Evolutionary conservation across 2,113 vertebrate genomes (phyloP), one percentile per base, ranked within the genome.

Genomic region (Litocranius walleri): DNA sequence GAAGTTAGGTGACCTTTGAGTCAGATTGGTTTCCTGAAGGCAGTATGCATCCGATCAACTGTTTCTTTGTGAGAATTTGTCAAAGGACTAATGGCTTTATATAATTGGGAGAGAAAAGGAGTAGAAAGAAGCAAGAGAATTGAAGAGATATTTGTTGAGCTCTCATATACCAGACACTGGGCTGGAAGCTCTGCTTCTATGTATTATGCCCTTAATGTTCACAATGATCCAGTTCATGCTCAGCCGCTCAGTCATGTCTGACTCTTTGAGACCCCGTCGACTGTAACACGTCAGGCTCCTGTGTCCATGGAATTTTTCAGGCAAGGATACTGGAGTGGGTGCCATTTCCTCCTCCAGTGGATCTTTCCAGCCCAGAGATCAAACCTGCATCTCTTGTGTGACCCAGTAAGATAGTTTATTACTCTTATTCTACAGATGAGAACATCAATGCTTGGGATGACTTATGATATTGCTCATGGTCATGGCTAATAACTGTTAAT

Each of bases 11-110:
- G 74, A 90, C 23, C 25, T 88, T 56, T 80, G 88, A 36, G 54
- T 90, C 52, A 50, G 52, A 16, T 56, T 87, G 23, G 3, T 86
- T 94, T 95, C 90, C 64, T 33, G 85, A 62, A 74, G 48, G 36
- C 62, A 48, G 23, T 82, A 56, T 3, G 81, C 14, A 50, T 84
- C 50, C 61, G 40, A 78, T 83, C 61, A 88, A 94, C 29, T 19
- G 15, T 56, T 88, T n/a, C 19, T 90, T 96, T 93, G 29, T 86
- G n/a, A 82, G 95, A 97, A 92, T 40, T 87, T 83, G 27, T 33
- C 80, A 95, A 92, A 61, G 27, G 36, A 83, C 54, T 96, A 57
- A 62, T 61, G 52, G 8, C 29, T 88, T 77, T 86, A 62, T 59
- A 15, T 43, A 96, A 90, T 14, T 84, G 59, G 56, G 61, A 64